These are phyloP conservation scores for Rhynchonycteris naso DNA, from an alignment of 2,797 vertebrate genomes.

Conservation along the genomic window DNA sequence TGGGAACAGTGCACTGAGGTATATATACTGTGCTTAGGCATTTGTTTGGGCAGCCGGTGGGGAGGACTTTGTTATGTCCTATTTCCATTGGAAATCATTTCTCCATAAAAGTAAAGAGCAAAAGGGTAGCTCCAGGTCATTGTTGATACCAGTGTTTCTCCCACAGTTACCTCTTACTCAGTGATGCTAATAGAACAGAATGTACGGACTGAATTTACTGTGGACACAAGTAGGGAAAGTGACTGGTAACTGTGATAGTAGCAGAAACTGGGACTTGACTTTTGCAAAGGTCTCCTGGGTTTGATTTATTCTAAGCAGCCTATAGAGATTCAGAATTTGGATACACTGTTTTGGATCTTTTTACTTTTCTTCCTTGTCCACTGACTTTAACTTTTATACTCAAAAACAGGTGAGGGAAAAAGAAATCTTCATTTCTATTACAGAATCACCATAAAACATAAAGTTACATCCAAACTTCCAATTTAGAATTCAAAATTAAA, in stretches of 20 bases:
- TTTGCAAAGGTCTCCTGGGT: background rate
- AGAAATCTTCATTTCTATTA: background rate
- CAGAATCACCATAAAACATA: constrained; percentile 32
- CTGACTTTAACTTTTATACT: background rate
- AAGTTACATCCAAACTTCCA: background rate
- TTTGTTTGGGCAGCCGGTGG: background rate
- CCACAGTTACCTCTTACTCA: background rate
- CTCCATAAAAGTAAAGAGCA: background rate
- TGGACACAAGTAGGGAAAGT: background rate
- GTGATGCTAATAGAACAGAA: background rate
- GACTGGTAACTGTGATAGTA: background rate
- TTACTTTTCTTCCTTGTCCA: background rate
- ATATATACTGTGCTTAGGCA: background rate
- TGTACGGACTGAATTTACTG: background rate
- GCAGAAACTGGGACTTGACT: background rate
- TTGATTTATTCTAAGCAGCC: background rate
- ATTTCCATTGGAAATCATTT: constrained; percentile 28
- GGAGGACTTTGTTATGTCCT: background rate
- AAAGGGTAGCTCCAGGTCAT: background rate
- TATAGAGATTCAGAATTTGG: background rate
- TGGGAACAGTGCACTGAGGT: constrained; percentile 6
- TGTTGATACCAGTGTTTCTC: background rate
- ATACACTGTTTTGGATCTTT: background rate
- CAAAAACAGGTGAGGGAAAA: background rate
- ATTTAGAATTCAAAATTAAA: constrained; percentile 44